Evolutionary conservation across 2,888 invertebrate species (phyloP), one percentile per base, ranked within the genome.

Genomic region (Chrysolina haemoptera): DNA sequence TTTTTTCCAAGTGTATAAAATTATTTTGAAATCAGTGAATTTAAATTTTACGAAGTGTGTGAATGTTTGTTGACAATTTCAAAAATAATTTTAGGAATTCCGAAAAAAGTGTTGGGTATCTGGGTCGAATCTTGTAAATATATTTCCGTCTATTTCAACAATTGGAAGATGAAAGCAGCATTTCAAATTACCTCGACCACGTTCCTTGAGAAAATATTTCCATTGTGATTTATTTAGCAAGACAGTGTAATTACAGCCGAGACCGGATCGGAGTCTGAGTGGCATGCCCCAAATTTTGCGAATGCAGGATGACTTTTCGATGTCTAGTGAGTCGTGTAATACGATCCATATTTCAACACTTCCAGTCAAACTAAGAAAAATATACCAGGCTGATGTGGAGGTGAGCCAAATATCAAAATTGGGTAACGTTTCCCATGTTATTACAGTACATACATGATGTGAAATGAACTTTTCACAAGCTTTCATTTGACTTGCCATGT

Each of bases 201-300:
- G 12, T 59, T 27, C n/a, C 59, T 59, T 35, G 59, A 0, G 35
- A 59, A 59, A 59, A 27, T 59, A 59, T 59, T 22, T 59, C 14
- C 59, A 59, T 59, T 59, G 59, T 27, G 16, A 59, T 59, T 59
- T 59, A 35, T 59, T 59, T 59, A 59, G 59, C 59, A 22, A 59
- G 59, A 35, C 59, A 22, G 35, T 35, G 27, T 35, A 59, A 59
- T 59, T 59, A 59, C 35, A 59, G 12, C 59, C 59, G 59, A 27
- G 27, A n/a, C 59, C 14, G 22, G 27, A 59, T 59, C 59, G 27
- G 27, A 53, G 27, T 59, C 59, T 59, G 59, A 59, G n/a, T 59
- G 59, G 35, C 59, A 59, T 59, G 59, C 59, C 59, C 59, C n/a
- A 16, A 59, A 59, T 59, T 59, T 59, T 27, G 16, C 4, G n/a